Conservation (phyloP, 1,140 invertebrate species). For the Cecropterus lyciades region DNA sequence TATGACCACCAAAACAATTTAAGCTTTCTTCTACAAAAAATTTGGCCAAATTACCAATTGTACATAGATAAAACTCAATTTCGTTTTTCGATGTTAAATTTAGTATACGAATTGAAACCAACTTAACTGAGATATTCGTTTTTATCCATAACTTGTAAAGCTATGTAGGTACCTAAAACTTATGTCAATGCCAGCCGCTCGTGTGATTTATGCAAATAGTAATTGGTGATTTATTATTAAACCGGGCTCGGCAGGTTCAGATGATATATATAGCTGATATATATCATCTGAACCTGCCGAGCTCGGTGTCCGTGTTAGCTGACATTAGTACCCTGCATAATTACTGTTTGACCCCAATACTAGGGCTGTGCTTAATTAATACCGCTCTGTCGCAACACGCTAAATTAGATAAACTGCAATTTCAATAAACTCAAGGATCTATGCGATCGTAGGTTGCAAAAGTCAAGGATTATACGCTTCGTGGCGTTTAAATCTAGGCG, state of each 20-base stretch:
- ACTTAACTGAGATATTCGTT: no score
- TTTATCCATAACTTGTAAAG: neutral
- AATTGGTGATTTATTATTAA: conserved; percentile 51
- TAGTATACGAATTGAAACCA: no score
- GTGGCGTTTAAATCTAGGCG: neutral
- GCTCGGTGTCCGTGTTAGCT: conserved; percentile 48
- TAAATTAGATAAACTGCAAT: conserved; percentile 29
- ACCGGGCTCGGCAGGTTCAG: conserved; percentile 34
- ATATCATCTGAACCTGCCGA: conserved; percentile 34
- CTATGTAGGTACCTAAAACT: neutral
- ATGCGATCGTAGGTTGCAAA: neutral
- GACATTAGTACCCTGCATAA: conserved; percentile 65
- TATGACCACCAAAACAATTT: no score
- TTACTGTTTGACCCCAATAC: conserved; percentile 65
- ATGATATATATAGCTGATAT: conserved; percentile 31
- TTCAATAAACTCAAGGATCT: conserved; percentile 18
- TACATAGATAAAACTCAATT: no score
- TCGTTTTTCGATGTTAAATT: no score
- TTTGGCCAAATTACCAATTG: no score
- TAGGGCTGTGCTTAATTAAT: conserved; percentile 54
- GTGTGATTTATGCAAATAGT: conserved; percentile 46
- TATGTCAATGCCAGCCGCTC: conserved; percentile 17
- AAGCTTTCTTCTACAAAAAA: no score
- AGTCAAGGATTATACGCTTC: neutral
- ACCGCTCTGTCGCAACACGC: conserved; percentile 26